Conservation (phyloP, 2,888 invertebrate species). For the Aphidius colemani region DNA sequence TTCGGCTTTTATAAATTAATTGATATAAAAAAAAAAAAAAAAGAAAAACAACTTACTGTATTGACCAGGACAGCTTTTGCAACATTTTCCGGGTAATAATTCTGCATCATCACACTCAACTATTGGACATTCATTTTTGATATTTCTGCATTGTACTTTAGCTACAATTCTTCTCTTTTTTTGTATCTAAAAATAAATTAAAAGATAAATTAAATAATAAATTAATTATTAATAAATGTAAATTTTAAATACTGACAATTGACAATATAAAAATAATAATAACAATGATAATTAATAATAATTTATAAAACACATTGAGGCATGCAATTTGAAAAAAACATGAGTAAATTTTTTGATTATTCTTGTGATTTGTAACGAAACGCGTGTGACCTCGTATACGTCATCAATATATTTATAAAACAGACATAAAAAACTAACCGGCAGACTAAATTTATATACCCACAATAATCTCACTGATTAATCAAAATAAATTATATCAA, state of each 20-base stretch:
- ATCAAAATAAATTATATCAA: too few species aligned
- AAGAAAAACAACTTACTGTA: slow-evolving; percentile 66
- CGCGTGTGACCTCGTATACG: slow-evolving; percentile 26
- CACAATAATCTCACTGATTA: slow-evolving; percentile 1
- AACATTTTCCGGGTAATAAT: slow-evolving; percentile 83
- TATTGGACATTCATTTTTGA: slow-evolving; percentile 90
- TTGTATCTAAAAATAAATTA: slow-evolving; percentile 72
- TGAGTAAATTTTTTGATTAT: neutral
- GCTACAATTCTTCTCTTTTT: slow-evolving; percentile 86
- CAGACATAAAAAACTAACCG: too few species aligned
- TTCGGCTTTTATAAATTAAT: neutral
- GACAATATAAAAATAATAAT: too few species aligned
- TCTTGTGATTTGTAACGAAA: slow-evolving; percentile 19
- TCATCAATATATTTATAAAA: slow-evolving; percentile 27
- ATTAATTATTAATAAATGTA: neutral
- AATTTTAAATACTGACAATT: too few species aligned
- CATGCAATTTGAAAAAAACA: too few species aligned
- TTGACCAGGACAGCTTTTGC: slow-evolving; percentile 89
- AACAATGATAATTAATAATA: too few species aligned
- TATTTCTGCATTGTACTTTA: slow-evolving; percentile 87
- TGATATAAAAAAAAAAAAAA: slow-evolving; percentile 14
- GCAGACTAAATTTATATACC: neutral
- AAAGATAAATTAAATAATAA: slow-evolving; percentile 22
- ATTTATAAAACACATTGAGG: too few species aligned
- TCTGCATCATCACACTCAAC: slow-evolving; percentile 86